phyloP scores from a whole-genome alignment of 2,888 invertebrate genomes.

The Leuctra nigra region DNA sequence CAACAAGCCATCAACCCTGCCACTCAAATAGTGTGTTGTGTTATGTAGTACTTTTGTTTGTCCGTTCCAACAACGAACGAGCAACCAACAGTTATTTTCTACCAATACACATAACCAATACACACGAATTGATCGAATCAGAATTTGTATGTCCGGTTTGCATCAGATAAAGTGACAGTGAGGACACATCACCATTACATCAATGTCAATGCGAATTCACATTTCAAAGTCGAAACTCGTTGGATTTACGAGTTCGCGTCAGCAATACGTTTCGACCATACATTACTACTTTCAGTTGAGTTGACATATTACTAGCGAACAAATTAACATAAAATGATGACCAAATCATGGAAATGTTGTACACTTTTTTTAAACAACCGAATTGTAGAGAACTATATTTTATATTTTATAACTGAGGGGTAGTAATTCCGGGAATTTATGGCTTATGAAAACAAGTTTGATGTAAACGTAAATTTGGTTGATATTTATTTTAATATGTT shows the following conservation, averaged over 20 bases:
- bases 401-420: no score
- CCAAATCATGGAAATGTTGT: slow-evolving; percentile 19
- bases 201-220: slow-evolving; percentile 22
- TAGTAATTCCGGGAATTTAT: no score
- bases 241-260: slow-evolving; percentile 21
- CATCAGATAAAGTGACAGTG: slow-evolving; percentile 24
- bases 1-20: no score
- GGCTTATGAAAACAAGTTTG: no score
- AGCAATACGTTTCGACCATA: slow-evolving; percentile 7
- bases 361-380: no score
- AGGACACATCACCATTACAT: slow-evolving; percentile 27
- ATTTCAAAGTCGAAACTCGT: slow-evolving; percentile 24
- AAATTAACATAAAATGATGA: slow-evolving; percentile 19
- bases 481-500: no score
- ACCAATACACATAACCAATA: slow-evolving; percentile 10
- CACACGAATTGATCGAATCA: slow-evolving; percentile 24
- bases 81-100: slow-evolving; percentile 5
- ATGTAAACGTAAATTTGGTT: no score
- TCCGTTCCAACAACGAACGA: slow-evolving; percentile 4
- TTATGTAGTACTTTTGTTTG: background rate
- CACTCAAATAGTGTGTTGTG: no score
- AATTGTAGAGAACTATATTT: no score
- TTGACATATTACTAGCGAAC: slow-evolving; percentile 12
- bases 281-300: slow-evolving; percentile 14
- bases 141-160: slow-evolving; percentile 24